Conservation (phyloP, 2,888 invertebrate species). For the Trachelus iudaicus region DNA sequence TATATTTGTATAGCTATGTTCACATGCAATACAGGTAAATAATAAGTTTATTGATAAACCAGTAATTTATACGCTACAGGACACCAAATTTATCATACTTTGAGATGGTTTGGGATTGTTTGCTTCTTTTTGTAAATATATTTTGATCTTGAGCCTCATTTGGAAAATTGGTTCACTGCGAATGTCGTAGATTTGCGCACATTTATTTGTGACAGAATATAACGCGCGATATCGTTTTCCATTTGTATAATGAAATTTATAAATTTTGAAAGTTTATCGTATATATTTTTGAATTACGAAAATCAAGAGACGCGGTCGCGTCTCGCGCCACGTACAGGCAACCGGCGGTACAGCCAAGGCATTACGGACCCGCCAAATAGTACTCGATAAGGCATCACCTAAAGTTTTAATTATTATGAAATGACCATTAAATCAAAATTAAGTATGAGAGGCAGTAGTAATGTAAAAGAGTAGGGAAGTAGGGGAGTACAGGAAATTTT, state of each 20-base stretch:
- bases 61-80: neutral
- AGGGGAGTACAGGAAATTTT: too few relatives aligned
- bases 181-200: neutral
- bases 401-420: too few relatives aligned
- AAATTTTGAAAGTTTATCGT: neutral
- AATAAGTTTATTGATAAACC: neutral
- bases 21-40: neutral
- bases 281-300: neutral
- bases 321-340: too few relatives aligned
- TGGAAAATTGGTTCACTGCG: neutral
- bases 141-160: neutral
- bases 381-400: too few relatives aligned
- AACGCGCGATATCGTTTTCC: neutral
- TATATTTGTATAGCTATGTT: neutral
- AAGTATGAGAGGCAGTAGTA: too few relatives aligned
- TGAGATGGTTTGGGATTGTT: neutral
- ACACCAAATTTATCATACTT: neutral
- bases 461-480: too few relatives aligned
- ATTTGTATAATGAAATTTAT: neutral
- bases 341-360: too few relatives aligned
- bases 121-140: neutral
- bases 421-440: too few relatives aligned
- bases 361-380: too few relatives aligned
- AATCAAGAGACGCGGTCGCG: neutral
- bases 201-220: neutral